Percentiles rank a stretch among this genome's conserved stretches.
phyloP scores from a whole-genome alignment of 2,797 vertebrate species.

The Bradypus variegatus region DNA sequence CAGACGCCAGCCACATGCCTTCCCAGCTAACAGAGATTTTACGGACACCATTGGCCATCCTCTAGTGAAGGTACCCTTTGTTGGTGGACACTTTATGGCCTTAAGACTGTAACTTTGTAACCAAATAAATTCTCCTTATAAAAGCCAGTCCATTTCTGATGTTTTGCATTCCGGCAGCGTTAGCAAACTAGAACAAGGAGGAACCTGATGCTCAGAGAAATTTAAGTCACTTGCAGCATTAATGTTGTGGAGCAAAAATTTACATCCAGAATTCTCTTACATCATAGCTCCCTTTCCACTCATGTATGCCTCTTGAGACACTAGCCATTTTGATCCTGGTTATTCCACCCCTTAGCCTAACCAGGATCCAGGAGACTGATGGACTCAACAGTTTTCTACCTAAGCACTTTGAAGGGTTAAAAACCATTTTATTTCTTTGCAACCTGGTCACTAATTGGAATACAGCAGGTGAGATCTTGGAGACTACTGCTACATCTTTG shows the following conservation, averaged over 20 bases:
- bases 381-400: neutral
- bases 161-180: no score
- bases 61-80: no score
- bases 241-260: neutral
- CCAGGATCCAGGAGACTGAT: neutral
- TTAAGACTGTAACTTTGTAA: no score
- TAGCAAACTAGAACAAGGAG: neutral
- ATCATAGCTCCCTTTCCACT: neutral
- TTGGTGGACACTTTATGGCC: no score
- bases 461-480: neutral
- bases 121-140: no score
- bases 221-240: neutral
- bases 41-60: no score
- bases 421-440: neutral
- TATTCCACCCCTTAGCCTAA: neutral
- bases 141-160: no score
- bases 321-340: neutral
- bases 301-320: neutral
- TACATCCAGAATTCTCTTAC: neutral
- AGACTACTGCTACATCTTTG: neutral
- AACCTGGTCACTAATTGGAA: neutral
- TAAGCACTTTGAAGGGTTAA: neutral
- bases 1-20: no score
- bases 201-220: neutral
- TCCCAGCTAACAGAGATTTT: no score